Percentiles rank a stretch among this genome's conserved stretches.
These are phyloP conservation scores for Bothrops jararaca DNA, from an alignment of 2,113 vertebrate species.

Conservation along the genomic window DNA sequence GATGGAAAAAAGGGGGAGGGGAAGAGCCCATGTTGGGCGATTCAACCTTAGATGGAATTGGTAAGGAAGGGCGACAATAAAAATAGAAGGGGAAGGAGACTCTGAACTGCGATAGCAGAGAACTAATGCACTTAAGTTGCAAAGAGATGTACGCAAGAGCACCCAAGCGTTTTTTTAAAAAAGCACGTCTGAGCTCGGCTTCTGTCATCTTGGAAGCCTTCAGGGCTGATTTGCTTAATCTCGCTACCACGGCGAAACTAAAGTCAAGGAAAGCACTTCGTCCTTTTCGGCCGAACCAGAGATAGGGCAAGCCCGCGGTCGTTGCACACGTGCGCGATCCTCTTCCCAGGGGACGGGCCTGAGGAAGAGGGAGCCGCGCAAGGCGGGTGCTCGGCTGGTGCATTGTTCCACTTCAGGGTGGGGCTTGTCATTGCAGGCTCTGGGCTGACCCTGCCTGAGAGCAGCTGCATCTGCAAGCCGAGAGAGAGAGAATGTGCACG, in stretches of 20 bases:
- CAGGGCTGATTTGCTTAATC: background rate
- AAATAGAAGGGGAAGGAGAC: background rate
- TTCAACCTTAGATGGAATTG: background rate
- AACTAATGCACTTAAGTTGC: background rate
- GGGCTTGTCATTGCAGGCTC: slow-evolving; percentile 6
- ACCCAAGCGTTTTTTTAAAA: background rate
- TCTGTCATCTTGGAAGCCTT: background rate
- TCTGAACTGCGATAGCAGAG: background rate
- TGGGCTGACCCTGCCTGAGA: slow-evolving; percentile 12
- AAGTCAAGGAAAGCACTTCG: background rate
- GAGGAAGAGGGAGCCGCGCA: background rate
- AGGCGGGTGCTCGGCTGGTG: background rate
- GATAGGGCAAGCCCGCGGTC: background rate
- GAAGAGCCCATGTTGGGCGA: no score
- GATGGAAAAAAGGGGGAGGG: background rate
- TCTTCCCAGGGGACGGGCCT: background rate
- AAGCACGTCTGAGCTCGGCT: background rate
- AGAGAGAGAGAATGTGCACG: background rate
- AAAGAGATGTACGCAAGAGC: background rate
- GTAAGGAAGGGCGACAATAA: background rate
- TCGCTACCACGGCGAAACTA: background rate
- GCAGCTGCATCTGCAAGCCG: background rate
- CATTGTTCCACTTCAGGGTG: slow-evolving; percentile 12
- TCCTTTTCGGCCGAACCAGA: no score
- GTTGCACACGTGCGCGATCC: background rate